A percentile compares a stretch with the other conserved stretches of the same genome.
phyloP scores from a whole-genome alignment of 2,888 invertebrate genomes.

The Aelia acuminata region DNA sequence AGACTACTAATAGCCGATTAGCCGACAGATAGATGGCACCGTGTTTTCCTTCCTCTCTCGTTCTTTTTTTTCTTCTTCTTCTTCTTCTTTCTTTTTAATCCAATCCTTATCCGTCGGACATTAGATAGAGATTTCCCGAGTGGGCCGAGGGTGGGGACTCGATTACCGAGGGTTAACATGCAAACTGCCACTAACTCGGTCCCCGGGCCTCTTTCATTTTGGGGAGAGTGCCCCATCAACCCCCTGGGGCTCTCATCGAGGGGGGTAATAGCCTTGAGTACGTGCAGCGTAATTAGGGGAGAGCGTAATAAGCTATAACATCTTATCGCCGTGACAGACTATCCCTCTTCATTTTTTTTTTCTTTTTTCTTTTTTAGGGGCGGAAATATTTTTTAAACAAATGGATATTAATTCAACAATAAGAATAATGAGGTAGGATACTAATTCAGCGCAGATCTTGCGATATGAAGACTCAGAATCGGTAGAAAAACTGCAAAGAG shows the following conservation, averaged over 20 bases:
- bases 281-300: conserved; percentile 34
- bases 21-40: not conserved
- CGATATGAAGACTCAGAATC: no score
- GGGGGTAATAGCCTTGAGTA: conserved; percentile 25
- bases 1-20: conserved; percentile 1
- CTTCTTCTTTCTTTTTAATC: not conserved
- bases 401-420: no score
- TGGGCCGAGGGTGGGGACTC: conserved; percentile 42
- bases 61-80: not conserved
- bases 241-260: not conserved
- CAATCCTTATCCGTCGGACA: conserved; percentile 10
- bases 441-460: no score
- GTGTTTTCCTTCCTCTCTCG: not conserved
- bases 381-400: no score
- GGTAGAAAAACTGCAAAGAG: no score
- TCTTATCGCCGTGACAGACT: not conserved
- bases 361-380: not conserved
- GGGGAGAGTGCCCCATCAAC: conserved; percentile 32
- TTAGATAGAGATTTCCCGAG: conserved; percentile 44
- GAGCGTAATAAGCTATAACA: not conserved
- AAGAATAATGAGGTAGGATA: no score
- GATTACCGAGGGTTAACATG: conserved; percentile 47
- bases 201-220: conserved; percentile 13
- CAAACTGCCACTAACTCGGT: conserved; percentile 45
- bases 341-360: not conserved